These are phyloP conservation scores for Epistrophe eligans DNA, from an alignment of 2,888 invertebrate genomes.

Conservation along the genomic window DNA sequence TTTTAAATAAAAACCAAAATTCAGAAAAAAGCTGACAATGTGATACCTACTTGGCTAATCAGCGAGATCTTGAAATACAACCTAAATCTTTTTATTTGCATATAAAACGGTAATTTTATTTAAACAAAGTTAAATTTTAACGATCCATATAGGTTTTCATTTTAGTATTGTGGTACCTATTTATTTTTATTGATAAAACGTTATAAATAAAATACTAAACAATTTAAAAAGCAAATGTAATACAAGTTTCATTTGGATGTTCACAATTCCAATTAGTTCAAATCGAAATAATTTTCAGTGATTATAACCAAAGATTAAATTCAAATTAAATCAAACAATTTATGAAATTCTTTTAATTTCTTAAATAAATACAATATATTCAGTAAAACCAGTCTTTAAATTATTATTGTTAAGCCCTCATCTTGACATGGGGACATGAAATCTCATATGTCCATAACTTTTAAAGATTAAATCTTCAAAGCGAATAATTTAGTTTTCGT, in stretches of 20 bases:
- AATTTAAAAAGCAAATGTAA: not conserved
- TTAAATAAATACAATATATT: not conserved
- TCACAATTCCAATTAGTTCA: not conserved
- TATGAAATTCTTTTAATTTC: not conserved
- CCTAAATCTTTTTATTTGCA: too few relatives aligned
- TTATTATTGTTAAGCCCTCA: slow-evolving; percentile 38
- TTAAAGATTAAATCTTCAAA: slow-evolving; percentile 60
- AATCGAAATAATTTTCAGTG: not conserved
- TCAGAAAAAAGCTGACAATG: too few relatives aligned
- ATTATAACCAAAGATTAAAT: slow-evolving; percentile 10
- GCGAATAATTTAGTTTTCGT: slow-evolving; percentile 69
- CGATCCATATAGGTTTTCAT: not conserved
- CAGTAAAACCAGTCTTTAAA: slow-evolving; percentile 46
- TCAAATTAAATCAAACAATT: not conserved
- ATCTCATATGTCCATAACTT: slow-evolving; percentile 65
- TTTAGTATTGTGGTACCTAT: not conserved
- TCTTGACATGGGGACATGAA: slow-evolving; percentile 17
- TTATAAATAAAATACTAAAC: not conserved
- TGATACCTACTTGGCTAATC: too few relatives aligned
- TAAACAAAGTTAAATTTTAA: too few relatives aligned
- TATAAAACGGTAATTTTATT: too few relatives aligned
- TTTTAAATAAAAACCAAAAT: too few relatives aligned
- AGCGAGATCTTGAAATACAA: too few relatives aligned
- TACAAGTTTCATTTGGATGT: not conserved
- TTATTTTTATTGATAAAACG: not conserved